Base-by-base conservation (phyloP, 2,797 vertebrate species). In the Propithecus perrieri region DNA sequence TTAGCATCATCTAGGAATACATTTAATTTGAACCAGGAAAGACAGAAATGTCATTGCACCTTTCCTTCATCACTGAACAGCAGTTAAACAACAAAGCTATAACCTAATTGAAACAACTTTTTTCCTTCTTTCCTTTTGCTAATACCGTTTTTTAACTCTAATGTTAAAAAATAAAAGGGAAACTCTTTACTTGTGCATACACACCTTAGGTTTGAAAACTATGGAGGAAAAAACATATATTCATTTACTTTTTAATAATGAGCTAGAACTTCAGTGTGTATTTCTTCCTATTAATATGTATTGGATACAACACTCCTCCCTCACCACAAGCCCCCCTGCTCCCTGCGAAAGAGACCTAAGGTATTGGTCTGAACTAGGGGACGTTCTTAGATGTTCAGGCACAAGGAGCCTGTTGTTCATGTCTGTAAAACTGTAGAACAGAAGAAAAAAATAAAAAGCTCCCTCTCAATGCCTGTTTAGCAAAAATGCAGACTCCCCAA, bases 81-180 rank as follows among this genome's bases (percentile, higher is more conserved):
- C 59, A 94, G 72, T 61, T 84, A 30, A 53, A 89, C 35, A 35
- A 86, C 15, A 80, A 86, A 65, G 26, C 24, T 22, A 74, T 2
- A 50, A 0, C 35, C 33, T 12, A 85, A 33, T 53, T 67, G 2
- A 97, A 92, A 90, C 0, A 67, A 81, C 22, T 75, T 50, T 57
- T 57, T 91, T 65, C 63, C 26, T 83, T 93, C 57, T 41, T 72
- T 46, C 61, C 84, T 71, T 94, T 75, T 84, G 50, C 35, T 11
- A 95, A 7, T 72, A 53, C 12, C 65, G 80, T n/a, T 46, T 83
- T 94, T 94, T 67, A 94, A 91, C 46, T 24, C 78, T 76, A 91
- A 78, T 86, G 38, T 95, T 92, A 95, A 97, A 95, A 96, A 96
- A 3, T 76, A 71, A 96, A 91, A 59, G 20, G 11, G 61, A 93